Conservation (phyloP, 2,797 vertebrate genomes). For the Smutsia temminckii region DNA sequence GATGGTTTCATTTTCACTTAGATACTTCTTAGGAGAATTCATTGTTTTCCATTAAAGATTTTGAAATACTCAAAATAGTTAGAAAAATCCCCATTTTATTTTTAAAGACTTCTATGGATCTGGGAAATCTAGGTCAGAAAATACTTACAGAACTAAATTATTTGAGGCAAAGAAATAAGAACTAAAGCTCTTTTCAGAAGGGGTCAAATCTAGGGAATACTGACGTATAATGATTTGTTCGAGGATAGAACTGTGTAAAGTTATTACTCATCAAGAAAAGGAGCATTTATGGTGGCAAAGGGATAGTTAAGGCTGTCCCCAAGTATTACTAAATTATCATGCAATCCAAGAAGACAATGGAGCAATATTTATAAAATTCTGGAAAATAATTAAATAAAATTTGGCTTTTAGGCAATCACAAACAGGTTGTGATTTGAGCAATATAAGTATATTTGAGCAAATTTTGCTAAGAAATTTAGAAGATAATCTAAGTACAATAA, state of each 20-base stretch:
- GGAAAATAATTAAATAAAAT: background rate
- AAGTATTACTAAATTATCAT: background rate
- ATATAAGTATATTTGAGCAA: conserved; percentile 70
- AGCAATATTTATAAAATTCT: background rate
- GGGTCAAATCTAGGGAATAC: background rate
- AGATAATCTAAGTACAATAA: conserved; percentile 68
- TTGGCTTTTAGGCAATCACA: conserved; percentile 72
- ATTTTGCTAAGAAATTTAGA: conserved; percentile 74
- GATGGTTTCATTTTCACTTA: background rate
- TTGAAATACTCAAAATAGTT: background rate
- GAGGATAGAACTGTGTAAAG: background rate
- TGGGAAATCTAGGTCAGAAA: background rate
- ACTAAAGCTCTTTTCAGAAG: background rate
- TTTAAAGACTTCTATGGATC: background rate
- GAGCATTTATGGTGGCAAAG: background rate
- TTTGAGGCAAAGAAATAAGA: background rate
- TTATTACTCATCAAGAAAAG: background rate
- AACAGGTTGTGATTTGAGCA: conserved; percentile 38
- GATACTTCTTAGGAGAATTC: background rate
- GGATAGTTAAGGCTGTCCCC: background rate
- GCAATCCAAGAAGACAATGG: background rate
- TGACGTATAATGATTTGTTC: background rate
- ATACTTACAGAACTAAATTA: background rate
- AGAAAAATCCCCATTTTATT: background rate
- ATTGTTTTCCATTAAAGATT: background rate